phyloP scores from a whole-genome alignment of 2,113 vertebrate species.

The Coryphaenoides rupestris region DNA sequence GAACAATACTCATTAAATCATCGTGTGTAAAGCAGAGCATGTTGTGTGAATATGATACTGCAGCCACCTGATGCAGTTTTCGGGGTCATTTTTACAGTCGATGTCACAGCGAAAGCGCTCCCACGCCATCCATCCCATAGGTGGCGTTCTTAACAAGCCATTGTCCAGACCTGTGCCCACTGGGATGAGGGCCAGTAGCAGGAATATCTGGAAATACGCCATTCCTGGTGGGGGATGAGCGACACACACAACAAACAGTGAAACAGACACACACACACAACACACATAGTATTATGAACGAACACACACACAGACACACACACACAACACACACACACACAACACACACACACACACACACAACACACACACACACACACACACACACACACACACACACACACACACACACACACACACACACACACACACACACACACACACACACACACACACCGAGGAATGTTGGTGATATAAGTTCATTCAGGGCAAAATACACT shows the following conservation, averaged over 20 bases:
- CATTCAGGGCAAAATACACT: no score
- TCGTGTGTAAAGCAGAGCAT: no score
- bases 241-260: not conserved
- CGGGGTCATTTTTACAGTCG: constrained; percentile 75
- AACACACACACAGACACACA: not conserved
- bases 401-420: not conserved
- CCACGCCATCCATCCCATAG: constrained; percentile 92
- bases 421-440: not conserved
- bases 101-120: constrained; percentile 84
- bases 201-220: constrained; percentile 3
- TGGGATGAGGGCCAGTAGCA: constrained; percentile 43
- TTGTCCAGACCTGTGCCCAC: constrained; percentile 72
- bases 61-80: constrained; percentile 84
- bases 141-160: constrained; percentile 78
- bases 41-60: no score
- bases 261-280: no score
- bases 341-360: not conserved
- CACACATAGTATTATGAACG: no score
- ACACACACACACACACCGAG: not conserved
- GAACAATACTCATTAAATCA: no score
- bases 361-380: not conserved
- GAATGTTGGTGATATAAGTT: no score
- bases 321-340: not conserved
- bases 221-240: constrained; percentile 25
- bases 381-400: not conserved